Evolutionary conservation across 2,888 invertebrate species (phyloP).

Genomic region (Aphrophora alni): DNA sequence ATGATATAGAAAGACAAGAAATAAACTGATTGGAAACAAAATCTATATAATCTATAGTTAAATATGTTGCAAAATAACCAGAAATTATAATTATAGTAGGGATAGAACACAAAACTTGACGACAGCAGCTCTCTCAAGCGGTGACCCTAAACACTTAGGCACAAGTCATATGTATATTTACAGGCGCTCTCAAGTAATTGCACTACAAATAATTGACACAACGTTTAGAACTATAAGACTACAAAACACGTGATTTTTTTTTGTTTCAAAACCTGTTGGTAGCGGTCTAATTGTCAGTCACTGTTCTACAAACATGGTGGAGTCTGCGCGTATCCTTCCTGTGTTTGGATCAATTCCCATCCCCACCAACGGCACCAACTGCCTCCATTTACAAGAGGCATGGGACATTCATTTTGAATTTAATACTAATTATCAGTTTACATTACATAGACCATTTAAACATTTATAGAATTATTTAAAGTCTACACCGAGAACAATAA

Average conservation of each 20-base stretch:
- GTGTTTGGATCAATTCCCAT: not conserved
- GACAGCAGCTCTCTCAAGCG: conserved; percentile 1
- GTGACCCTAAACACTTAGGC: not conserved
- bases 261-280: not conserved
- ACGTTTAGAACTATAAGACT: not conserved
- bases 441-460: no score
- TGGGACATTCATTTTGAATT: no score
- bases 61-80: not conserved
- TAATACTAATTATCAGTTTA: no score
- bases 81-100: not conserved
- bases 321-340: not conserved
- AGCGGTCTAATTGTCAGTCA: not conserved
- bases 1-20: no score
- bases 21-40: no score
- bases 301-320: not conserved
- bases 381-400: no score
- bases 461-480: no score
- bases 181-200: not conserved
- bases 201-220: not conserved
- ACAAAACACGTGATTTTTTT: not conserved
- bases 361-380: not conserved
- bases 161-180: not conserved
- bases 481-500: no score
- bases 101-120: not conserved
- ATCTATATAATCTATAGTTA: no score